Base-by-base conservation (phyloP, 2,797 vertebrate species). In the Cynodonichthys magdalenae region DNA sequence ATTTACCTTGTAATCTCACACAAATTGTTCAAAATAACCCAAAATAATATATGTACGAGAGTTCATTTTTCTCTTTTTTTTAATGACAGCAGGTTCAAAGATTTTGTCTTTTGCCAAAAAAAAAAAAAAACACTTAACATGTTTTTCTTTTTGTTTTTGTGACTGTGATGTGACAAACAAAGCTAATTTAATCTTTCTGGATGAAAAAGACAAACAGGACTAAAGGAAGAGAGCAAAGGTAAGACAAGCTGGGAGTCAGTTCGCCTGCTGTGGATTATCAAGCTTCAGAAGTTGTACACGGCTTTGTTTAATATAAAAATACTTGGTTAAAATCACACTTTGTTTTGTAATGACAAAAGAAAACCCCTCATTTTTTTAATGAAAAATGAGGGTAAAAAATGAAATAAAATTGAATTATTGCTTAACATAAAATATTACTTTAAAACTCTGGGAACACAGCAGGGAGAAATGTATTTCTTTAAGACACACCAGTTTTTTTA, bases 181-280 rank as follows among this genome's bases (percentile, higher is more conserved):
- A 34, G 34, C 75, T 84, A 78, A 84, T 74, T 82, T 81, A 74
- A 79, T 66, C 63, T 10, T 17, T 5, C 61, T 67, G 48, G 57
- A 78, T 80, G 78, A 64, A 74, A 50, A 34, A 55, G 31, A 83
- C 57, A 24, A 81, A 73, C 53, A 54, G 3, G 2, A 44, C 50
- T 59, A 39, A 71, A 59, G 52, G 45, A 73, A 51, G 0, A 9
- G 6, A 29, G 14, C 59, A 39, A 58, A 68, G 47, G 39, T 19
- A 53, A 6, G 15, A 55, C 59, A 67, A n/a, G 18, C 24, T 4
- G 59, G 53, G 15, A 63, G 70, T 80, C 60, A 70, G 24, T 45
- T 11, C 31, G 11, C 46, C 34, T 62, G 52, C 49, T 72, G 3
- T 15, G 47, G 44, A 41, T 81, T 54, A 54, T 36, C 15, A 45